These are phyloP conservation scores for Autographa gamma DNA, from an alignment of 2,888 invertebrate species.

Conservation along the genomic window DNA sequence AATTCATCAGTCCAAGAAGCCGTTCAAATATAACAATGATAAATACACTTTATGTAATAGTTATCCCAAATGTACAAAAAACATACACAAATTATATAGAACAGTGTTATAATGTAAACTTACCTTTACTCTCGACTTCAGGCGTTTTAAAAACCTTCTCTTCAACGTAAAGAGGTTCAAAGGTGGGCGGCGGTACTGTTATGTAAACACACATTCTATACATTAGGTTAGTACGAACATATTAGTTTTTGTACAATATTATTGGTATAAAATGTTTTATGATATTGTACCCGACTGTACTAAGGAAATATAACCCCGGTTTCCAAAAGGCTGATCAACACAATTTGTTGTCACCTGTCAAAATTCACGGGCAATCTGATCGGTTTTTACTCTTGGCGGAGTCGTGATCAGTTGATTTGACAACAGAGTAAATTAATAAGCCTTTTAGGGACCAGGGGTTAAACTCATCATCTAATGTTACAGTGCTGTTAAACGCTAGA, in stretches of 20 bases:
- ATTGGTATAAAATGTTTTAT: not conserved
- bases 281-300: not conserved
- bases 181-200: slow-evolving; percentile 80
- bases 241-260: slow-evolving; percentile 23
- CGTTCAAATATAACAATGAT: too few species aligned
- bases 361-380: too few species aligned
- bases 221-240: slow-evolving; percentile 37
- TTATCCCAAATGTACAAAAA: not conserved
- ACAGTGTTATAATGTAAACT: slow-evolving; percentile 29
- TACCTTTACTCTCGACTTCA: slow-evolving; percentile 74
- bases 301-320: not conserved
- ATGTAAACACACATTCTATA: slow-evolving; percentile 45
- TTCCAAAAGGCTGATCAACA: too few species aligned
- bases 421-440: too few species aligned
- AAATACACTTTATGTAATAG: too few species aligned
- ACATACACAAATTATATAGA: not conserved
- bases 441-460: too few species aligned
- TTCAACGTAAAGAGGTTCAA: slow-evolving; percentile 80
- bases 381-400: too few species aligned
- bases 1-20: too few species aligned
- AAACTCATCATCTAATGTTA: too few species aligned
- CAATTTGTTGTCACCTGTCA: too few species aligned
- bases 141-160: slow-evolving; percentile 71
- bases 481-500: too few species aligned
- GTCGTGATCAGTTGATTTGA: too few species aligned